Evolutionary conservation across 2,113 vertebrate genomes (phyloP), one percentile per base, ranked within the genome.

Genomic region (Camelus bactrianus): DNA sequence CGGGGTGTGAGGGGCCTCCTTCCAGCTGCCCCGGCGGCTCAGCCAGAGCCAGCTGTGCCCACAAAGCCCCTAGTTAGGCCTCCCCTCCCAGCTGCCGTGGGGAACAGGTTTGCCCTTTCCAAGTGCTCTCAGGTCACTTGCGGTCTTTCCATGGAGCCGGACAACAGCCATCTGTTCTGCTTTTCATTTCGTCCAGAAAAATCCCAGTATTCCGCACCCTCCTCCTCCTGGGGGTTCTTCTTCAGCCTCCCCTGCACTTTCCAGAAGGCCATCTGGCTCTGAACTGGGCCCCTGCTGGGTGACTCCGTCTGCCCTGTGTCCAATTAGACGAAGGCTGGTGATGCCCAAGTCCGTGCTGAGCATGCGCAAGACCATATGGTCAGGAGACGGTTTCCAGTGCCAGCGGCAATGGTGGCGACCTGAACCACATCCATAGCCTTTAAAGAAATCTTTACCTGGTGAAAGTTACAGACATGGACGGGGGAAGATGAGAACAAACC

Each of bases 191-290:
- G 56, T 90, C 70, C 79, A 83, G 89, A 95, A 87, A 87, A 92
- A 96, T 72, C 94, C 76, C 54, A 52, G 42, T 17, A 9, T 79
- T 81, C 32, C 30, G 10, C 73, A 22, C 20, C 19, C 4, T 11
- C 35, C 42, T 52, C 8, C 56, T 97, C 92, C 96, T 54, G 26
- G 56, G 62, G 52, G 48, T 82, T 76, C 58, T 76, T 79, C 67
- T 75, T 89, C 83, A 80, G 80, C 84, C 80, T 84, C 75, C 30
- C 50, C 58, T 14, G 7, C 10, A 81, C 72, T 84, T 96, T 95
- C 84, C 96, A 95, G 87, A 97, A 95, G 92, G 85, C 69, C 15
- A 28, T n/a, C 86, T 97, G 96, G 91, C 83, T 94, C 83, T 48
- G 82, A 87, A 65, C 46, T 0, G 0, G 65, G 38, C 72, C 54